These are phyloP conservation scores for Hippasteria phrygiana DNA, from an alignment of 53 echinoderm and acorn worm genomes.

Conservation along the genomic window DNA sequence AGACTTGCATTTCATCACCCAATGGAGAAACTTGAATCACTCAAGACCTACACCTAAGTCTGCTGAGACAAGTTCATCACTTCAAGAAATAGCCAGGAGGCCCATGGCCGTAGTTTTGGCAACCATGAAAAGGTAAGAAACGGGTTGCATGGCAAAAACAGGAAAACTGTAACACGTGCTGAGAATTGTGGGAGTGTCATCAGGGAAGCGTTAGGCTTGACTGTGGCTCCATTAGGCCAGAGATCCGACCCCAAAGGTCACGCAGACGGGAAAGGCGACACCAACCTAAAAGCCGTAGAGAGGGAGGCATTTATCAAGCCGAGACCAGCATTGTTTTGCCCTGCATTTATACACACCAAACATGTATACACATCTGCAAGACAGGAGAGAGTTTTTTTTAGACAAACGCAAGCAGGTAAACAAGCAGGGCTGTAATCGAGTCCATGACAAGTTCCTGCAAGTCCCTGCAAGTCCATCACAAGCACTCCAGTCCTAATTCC, in stretches of 20 bases:
- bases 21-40: background rate
- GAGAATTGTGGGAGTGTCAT: background rate
- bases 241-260: too few species aligned
- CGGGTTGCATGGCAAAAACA: slow-evolving; percentile 3
- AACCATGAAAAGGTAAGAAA: background rate
- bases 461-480: too few species aligned
- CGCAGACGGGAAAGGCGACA: too few species aligned
- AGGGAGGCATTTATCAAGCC: background rate
- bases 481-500: too few species aligned
- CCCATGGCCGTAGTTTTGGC: background rate
- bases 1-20: too few species aligned
- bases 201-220: background rate
- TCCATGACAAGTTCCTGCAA: too few species aligned
- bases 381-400: background rate
- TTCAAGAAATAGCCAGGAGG: background rate
- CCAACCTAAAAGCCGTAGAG: background rate
- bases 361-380: background rate
- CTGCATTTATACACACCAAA: background rate
- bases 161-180: slow-evolving; percentile 45
- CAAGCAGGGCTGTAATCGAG: too few species aligned
- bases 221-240: background rate
- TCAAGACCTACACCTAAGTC: too few species aligned
- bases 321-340: background rate
- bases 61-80: background rate
- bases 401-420: too few species aligned